Conservation (phyloP, 1,140 invertebrate species). For the Popillia japonica region DNA sequence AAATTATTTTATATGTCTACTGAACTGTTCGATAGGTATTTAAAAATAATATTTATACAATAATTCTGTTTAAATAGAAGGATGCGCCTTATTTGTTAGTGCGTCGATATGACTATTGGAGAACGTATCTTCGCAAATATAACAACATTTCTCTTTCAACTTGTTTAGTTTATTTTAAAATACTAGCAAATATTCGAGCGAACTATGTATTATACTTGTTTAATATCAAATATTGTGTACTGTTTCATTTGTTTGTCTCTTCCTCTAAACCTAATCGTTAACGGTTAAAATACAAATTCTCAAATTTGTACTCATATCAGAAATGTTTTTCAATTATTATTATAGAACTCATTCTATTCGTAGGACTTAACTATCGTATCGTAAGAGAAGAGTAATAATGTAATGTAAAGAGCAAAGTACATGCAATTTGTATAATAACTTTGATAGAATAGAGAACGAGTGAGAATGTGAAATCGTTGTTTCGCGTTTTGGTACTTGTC, state of each 20-base stretch:
- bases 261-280: not conserved
- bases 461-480: conserved; percentile 5
- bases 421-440: too few relatives aligned
- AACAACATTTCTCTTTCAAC: not conserved
- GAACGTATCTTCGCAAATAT: not conserved
- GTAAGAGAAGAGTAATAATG: too few relatives aligned
- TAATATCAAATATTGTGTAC: conserved; percentile 6
- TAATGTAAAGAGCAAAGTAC: not conserved
- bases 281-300: not conserved
- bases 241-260: not conserved
- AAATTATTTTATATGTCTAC: conserved; percentile 14
- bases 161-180: conserved; percentile 7
- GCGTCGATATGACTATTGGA: not conserved
- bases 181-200: not conserved
- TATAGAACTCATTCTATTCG: not conserved
- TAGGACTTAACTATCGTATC: too few relatives aligned
- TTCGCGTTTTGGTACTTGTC: not conserved
- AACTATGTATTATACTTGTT: not conserved
- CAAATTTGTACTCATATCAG: conserved; percentile 46
- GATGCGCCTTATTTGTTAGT: conserved; percentile 8
- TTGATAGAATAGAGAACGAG: too few relatives aligned
- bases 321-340: conserved; percentile 39
- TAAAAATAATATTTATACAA: not conserved
- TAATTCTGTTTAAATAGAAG: not conserved
- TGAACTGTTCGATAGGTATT: not conserved